Conservation (phyloP, 30 jellyfish, hydroid and myxozoan genomes). For the Aurelia coerulea region DNA sequence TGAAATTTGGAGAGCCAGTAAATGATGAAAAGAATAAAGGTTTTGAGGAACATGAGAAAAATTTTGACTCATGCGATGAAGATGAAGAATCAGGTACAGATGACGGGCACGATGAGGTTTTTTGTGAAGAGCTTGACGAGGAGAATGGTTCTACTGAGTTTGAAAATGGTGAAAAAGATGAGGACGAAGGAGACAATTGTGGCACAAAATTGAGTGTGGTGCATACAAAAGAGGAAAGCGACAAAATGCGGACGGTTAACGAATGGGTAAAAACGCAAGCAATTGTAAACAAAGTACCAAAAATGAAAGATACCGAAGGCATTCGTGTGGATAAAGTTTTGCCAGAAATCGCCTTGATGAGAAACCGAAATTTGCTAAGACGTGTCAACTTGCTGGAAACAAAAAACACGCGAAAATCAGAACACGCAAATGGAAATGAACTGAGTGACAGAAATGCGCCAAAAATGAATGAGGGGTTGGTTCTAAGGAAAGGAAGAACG, state of each 20-base stretch:
- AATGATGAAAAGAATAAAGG: background rate
- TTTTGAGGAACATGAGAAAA: background rate
- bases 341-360: slow-evolving; percentile 22
- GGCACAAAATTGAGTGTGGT: no score
- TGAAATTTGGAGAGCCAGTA: background rate
- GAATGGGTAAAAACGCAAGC: slow-evolving; percentile 38
- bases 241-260: slow-evolving; percentile 21
- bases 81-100: background rate
- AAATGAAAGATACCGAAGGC: background rate
- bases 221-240: background rate
- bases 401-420: background rate
- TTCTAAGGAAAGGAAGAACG: no score
- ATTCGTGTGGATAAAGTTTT: background rate
- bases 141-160: background rate
- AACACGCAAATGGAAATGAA: background rate
- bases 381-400: background rate
- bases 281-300: background rate
- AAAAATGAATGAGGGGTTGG: background rate
- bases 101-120: background rate
- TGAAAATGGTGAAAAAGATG: background rate
- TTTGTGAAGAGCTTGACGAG: background rate
- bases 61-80: background rate
- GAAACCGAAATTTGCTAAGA: background rate
- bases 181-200: background rate
- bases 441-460: background rate